Base-by-base conservation (phyloP, 2,113 vertebrate genomes). In the Penelope pileata region DNA sequence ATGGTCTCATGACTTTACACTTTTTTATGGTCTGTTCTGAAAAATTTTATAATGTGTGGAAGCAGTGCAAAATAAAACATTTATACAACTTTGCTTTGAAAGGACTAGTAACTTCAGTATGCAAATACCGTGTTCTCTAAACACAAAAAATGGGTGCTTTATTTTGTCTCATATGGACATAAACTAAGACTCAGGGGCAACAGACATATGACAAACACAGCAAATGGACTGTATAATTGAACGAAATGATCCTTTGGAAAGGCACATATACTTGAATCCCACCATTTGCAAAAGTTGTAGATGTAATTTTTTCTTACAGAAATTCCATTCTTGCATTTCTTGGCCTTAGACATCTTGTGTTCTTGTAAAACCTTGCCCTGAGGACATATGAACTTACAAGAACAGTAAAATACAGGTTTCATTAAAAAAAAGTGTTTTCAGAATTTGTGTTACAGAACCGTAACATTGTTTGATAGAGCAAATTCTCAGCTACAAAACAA, bases 41-140 rank as follows among this genome's bases (percentile, higher is more conserved):
- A 90, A 91, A 89, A 3, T 77, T 85, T 90, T 81, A 86, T 50
- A 51, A 75, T 59, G 21, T 86, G 74, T 79, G 90, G 88, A 91
- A 83, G 64, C 45, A 78, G 14, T 83, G 42, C 64, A 16, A 96
- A 85, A 69, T 83, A 51, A 96, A 92, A 90, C 3, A 56, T 89
- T 91, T 92, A 72, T 14, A 7, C 23, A 88, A 88, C 42, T 86
- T 50, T 47, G 30, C 67, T 89, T 86, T 90, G 40, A 90, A 96
- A 72, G 63, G 84, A 86, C 81, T 10, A 7, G 59, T 94, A 89
- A 56, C 12, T 90, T 86, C 40, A 4, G 90, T 86, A 79, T 63
- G 89, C 51, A 85, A 88, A 51, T 47, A 15, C 4, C 63, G 34
- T 62, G 51, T 67, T 96, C 51, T 91, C 51, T 75, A 83, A 91